Evolutionary conservation across 2,888 invertebrate genomes (phyloP), one percentile per base, ranked within the genome.

Genomic region (Sinopyrophorus schimmeli): DNA sequence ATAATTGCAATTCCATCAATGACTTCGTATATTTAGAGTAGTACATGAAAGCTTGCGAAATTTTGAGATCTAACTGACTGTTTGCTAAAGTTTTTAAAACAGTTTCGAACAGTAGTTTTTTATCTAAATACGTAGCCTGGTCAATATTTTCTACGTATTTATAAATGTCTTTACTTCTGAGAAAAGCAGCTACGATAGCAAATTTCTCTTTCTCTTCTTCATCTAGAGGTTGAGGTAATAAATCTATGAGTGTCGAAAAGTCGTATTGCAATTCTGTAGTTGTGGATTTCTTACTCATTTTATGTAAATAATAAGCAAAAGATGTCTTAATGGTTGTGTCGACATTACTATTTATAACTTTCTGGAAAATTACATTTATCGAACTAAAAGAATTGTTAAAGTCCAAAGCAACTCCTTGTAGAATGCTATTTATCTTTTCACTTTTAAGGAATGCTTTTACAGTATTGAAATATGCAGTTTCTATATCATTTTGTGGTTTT

Each of bases 41-140:
- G 26, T 47, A 50, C 9, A 30, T 20, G 14, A 48, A 42, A 6
- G 57, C 53, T 5, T 53, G 41, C 10, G 11, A 39, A n/a, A 44
- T 31, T 5, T 32, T 32, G 4, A 5, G 7, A 1, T 35, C 23
- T n/a, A 47, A 7, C 5, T 34, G 11, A 30, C 42, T 38, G 1
- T 47, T 30, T 5, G 20, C 15, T 3, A 56, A 12, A 4, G 18
- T 21, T 12, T 14, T 18, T 7, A 47, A 14, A 6, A 40, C 27
- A 5, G 5, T 4, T 32, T 40, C 40, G 23, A 26, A 17, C 10
- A 47, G 18, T 3, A 34, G 3, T 27, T 42, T 42, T 17, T 10
- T 16, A 3, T 42, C 26, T 1, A 11, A 6, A 30, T 49, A 55
- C 5, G 28, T 4, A 5, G 38, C 15, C 2, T 38, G 41, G 5